These are phyloP conservation scores for Gobius niger DNA, from an alignment of 2,113 vertebrate species.

Conservation along the genomic window DNA sequence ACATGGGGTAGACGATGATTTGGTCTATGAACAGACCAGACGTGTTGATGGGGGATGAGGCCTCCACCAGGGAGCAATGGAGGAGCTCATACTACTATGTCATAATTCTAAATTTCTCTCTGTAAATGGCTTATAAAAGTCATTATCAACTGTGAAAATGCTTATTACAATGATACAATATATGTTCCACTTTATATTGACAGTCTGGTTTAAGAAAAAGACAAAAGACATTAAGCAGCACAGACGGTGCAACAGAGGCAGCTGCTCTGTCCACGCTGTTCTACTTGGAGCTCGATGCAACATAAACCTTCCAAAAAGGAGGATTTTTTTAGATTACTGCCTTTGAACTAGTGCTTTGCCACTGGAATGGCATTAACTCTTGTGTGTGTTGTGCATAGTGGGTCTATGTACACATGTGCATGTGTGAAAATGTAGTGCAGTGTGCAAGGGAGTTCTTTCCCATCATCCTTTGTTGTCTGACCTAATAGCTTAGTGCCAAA, in stretches of 20 bases:
- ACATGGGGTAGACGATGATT: conserved; percentile 71
- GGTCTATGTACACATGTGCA: conserved; percentile 14
- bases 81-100: neutral
- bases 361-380: conserved; percentile 76
- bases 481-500: conserved; percentile 56
- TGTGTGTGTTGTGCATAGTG: conserved; percentile 28
- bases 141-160: too few species aligned
- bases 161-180: neutral
- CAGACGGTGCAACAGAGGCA: conserved; percentile 7
- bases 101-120: neutral
- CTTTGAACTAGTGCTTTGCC: conserved; percentile 75
- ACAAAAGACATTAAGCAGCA: neutral
- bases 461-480: conserved; percentile 57
- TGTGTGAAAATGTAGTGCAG: conserved; percentile 24
- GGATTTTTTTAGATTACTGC: conserved; percentile 76
- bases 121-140: too few species aligned
- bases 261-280: conserved; percentile 36
- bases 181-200: conserved; percentile 2
- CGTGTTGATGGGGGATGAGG: conserved; percentile 61
- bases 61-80: conserved; percentile 35
- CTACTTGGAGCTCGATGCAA: conserved; percentile 63
- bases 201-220: conserved; percentile 2
- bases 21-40: conserved; percentile 63
- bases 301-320: conserved; percentile 67
- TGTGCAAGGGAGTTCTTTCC: conserved; percentile 30